Evolutionary conservation across 2,888 invertebrate genomes (phyloP), one percentile per base, ranked within the genome.

Genomic region (Aspidiotus rigidus): DNA sequence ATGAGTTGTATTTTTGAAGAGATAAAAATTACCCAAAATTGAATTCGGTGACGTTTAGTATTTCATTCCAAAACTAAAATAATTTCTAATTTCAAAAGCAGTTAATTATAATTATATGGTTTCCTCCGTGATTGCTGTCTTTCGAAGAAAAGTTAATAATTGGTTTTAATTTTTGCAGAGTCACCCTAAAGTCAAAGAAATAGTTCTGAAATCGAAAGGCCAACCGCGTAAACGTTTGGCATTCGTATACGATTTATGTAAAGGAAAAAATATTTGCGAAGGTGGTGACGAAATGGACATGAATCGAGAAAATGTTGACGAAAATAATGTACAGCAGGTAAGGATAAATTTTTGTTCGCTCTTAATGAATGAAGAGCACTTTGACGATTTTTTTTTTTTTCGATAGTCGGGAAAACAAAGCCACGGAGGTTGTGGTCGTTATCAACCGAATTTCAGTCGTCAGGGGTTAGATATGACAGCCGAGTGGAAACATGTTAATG

Each of bases 401-500:
- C 28, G 28, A 15, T 69, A 77, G 77, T 79, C 73, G 72, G 85
- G 83, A 73, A 85, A 84, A 77, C 84, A 84, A 74, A 84, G 85
- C 13, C 95, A 97, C 77, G 96, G 97, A 66, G 99, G 99, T 76
- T 99, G 99, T 80, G 99, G 99, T 74, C 86, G 98, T 74, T 97
- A 94, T 77, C 99, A 99, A 77, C 99, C 99, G 0, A 91, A 88
- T 69, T 90, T 98, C 64, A 83, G 92, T 71, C 82, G 96, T 70
- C 84, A 86, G 53, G 98, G 97, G 0, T 81, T 99, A 59, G 98
- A 99, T 75, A 82, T 99, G 56, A 86, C 89, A 0, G 98, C 97
- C 0, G 98, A 99, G 80, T 99, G 99, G 99, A 99, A 95, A 79
- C 90, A 97, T 78, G 86, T 93, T 0, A 99, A 99, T 79, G 99